Evolutionary conservation across 2,888 invertebrate genomes (phyloP).

Genomic region (Petrolisthes cinctipes): DNA sequence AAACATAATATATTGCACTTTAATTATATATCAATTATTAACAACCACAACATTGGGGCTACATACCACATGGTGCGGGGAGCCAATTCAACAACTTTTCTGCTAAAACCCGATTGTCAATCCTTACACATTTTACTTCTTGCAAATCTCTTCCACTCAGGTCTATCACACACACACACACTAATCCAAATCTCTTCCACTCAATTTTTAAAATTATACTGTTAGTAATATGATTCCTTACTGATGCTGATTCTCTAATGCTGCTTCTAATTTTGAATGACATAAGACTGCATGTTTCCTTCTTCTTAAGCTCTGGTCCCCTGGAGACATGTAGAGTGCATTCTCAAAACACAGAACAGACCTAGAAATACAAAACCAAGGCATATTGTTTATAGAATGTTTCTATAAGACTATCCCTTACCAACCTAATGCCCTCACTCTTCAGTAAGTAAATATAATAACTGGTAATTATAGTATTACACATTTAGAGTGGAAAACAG

Average conservation of each 20-base stretch:
- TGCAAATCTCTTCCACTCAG: too few relatives aligned
- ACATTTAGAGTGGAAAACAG: too few relatives aligned
- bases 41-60: background rate
- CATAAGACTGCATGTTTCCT: slow-evolving; percentile 79
- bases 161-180: too few relatives aligned
- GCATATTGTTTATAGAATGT: slow-evolving; percentile 68
- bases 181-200: too few relatives aligned
- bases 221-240: slow-evolving; percentile 71
- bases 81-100: background rate
- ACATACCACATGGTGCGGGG: background rate
- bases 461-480: too few relatives aligned
- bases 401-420: background rate
- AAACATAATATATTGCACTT: background rate
- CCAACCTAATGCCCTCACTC: too few relatives aligned
- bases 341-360: slow-evolving; percentile 79
- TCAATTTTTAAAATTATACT: too few relatives aligned
- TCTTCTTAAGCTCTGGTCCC: slow-evolving; percentile 76
- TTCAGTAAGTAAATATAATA: too few relatives aligned
- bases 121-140: too few relatives aligned
- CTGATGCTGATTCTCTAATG: slow-evolving; percentile 78
- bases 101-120: too few relatives aligned
- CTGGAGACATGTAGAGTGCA: slow-evolving; percentile 77
- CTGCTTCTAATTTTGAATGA: slow-evolving; percentile 77
- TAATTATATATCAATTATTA: background rate
- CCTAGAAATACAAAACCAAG: slow-evolving; percentile 68